Base-by-base conservation (phyloP, 2,113 vertebrate genomes). In the Lophotis ruficrista region DNA sequence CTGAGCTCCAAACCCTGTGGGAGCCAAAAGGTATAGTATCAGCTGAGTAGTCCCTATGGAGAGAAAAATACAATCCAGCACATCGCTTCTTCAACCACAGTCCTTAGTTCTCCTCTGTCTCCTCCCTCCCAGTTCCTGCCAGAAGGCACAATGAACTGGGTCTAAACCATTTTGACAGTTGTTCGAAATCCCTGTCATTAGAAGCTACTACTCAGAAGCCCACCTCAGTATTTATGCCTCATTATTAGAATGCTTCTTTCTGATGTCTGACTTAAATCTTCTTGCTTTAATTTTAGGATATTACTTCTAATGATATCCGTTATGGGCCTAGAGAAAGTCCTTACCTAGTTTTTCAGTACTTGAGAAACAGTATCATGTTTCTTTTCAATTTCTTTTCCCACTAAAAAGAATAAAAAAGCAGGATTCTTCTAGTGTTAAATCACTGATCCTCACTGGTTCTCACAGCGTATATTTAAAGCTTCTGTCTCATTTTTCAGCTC, bases 401-500 rank as follows among this genome's bases (percentile, higher is more conserved):
- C 25, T 50, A 64, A 56, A 84, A 76, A 64, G 41, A 72, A 48
- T 68, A 10, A 68, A 81, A 68, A 43, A 8, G 25, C 45, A 61
- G 31, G 18, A 56, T 58, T 20, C 31, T 89, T 83, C 37, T 41
- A 31, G 2, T 41, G 35, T 54, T 60, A 37, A 38, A 50, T 58
- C 54, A 86, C 12, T 2, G 2, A 31, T 78, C 38, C 28, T 82
- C 50, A 69, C 4, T 37, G 22, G 14, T 75, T 83, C 85, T 89
- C 4, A 0, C 0, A 27, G 15, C 1, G 1, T n/a, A 12, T 72
- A 45, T 47, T 65, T 81, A 48, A 84, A 68, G 37, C 10, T 58
- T 77, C 47, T 58, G 30, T 58, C 48, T 10, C n/a, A 24, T 37
- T 90, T 90, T 56, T 77, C 69, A 88, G 24, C 64, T 73, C n/a